phyloP scores from a whole-genome alignment of 2,113 vertebrate genomes.

The Mustela lutreola region DNA sequence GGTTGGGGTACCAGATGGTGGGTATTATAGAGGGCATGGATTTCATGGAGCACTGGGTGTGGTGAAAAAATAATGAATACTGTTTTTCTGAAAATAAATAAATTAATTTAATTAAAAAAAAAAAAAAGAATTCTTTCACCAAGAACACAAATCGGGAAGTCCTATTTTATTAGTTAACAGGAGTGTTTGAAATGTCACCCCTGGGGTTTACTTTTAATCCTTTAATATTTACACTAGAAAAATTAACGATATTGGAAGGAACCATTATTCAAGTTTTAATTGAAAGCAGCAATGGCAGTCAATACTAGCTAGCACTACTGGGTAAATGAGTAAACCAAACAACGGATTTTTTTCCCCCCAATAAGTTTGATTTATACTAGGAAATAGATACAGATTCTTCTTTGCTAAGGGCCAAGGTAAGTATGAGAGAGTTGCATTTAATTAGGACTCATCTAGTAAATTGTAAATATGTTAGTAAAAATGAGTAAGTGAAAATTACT shows the following conservation, averaged over 20 bases:
- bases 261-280: slow-evolving; percentile 23
- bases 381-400: slow-evolving; percentile 43
- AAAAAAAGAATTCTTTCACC: slow-evolving; percentile 14
- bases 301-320: neutral
- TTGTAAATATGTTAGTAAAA: slow-evolving; percentile 80
- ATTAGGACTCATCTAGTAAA: slow-evolving; percentile 80
- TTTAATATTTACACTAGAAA: slow-evolving; percentile 11
- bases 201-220: slow-evolving; percentile 23
- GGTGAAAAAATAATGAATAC: too few species aligned
- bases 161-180: slow-evolving; percentile 26
- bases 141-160: neutral
- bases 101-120: too few species aligned
- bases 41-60: too few species aligned
- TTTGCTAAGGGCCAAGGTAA: slow-evolving; percentile 68
- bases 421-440: slow-evolving; percentile 64
- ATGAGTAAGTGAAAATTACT: slow-evolving; percentile 73
- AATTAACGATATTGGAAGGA: neutral
- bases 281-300: neutral
- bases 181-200: neutral
- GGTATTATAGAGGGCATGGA: too few species aligned
- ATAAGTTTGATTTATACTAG: slow-evolving; percentile 6
- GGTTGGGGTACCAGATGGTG: too few species aligned
- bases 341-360: neutral
- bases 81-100: too few species aligned
- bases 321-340: slow-evolving; percentile 27